These are phyloP conservation scores for Ptilorrhoa leucosticta DNA, from an alignment of 2,113 vertebrate genomes.

Conservation along the genomic window DNA sequence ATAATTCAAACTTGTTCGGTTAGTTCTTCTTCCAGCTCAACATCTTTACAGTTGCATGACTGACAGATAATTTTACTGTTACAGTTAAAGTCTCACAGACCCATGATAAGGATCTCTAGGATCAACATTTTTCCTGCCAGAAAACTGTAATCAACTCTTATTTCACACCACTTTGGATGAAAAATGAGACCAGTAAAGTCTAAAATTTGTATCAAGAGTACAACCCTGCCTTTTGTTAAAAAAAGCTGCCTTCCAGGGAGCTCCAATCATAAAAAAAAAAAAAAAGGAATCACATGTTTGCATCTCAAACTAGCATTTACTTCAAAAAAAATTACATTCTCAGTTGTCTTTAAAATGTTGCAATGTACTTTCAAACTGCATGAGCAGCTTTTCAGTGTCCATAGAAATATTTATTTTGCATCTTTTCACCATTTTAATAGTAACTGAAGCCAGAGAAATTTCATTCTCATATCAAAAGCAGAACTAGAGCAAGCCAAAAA, in stretches of 20 bases:
- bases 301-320: background rate
- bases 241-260: background rate
- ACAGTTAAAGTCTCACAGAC: background rate
- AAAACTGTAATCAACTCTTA: conserved; percentile 36
- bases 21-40: conserved; percentile 5
- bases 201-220: background rate
- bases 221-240: conserved; percentile 1
- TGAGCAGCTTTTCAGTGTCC: background rate
- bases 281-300: background rate
- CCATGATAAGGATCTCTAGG: conserved; percentile 7
- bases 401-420: background rate
- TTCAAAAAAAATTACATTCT: background rate
- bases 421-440: background rate
- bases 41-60: background rate
- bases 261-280: background rate
- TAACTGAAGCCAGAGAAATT: conserved; percentile 8
- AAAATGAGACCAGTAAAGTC: conserved; percentile 18
- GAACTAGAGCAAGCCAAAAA: background rate
- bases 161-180: conserved; percentile 10
- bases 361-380: background rate
- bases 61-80: conserved; percentile 34
- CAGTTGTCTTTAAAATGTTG: background rate
- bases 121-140: conserved; percentile 29
- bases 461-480: background rate
- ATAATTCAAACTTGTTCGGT: background rate